Evolutionary conservation across 1,140 invertebrate genomes (phyloP).

Genomic region (Drosophila carrolli): DNA sequence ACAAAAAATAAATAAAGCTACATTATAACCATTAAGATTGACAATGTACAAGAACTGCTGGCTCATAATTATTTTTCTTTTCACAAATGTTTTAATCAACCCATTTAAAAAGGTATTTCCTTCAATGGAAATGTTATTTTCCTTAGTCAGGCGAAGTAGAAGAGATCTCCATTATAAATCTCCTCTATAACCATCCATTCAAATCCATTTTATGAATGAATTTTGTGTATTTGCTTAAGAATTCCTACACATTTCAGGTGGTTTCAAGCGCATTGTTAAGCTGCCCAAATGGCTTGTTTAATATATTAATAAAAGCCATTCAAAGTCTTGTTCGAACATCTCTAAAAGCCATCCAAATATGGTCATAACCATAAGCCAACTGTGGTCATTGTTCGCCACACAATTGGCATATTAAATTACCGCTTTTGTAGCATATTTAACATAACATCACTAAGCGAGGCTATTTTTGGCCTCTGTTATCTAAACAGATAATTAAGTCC

Average conservation of each 20-base stretch:
- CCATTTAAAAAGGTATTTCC: too few species aligned
- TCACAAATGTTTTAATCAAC: too few species aligned
- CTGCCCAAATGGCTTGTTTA: constrained; percentile 59
- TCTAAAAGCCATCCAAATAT: constrained; percentile 55
- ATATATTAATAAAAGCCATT: constrained; percentile 68
- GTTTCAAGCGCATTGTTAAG: constrained; percentile 31
- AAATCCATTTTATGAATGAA: constrained; percentile 34
- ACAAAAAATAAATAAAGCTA: too few species aligned
- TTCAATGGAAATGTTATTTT: too few species aligned
- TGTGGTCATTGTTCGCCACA: constrained; percentile 45
- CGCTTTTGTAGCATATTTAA: constrained; percentile 55
- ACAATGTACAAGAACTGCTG: too few species aligned
- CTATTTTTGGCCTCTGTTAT: constrained; percentile 63
- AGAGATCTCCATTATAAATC: not conserved
- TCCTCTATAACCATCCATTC: not conserved
- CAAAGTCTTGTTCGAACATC: constrained; percentile 54
- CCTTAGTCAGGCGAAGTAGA: too few species aligned
- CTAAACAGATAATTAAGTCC: constrained; percentile 75
- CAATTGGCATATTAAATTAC: constrained; percentile 67
- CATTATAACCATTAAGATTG: too few species aligned
- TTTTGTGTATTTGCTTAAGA: constrained; percentile 4
- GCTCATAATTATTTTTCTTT: too few species aligned
- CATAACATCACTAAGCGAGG: constrained; percentile 29
- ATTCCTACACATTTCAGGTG: constrained; percentile 7
- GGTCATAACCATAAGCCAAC: constrained; percentile 35